These are phyloP conservation scores for Drymodes brunneopygia DNA, from an alignment of 2,113 vertebrate species.

Conservation along the genomic window DNA sequence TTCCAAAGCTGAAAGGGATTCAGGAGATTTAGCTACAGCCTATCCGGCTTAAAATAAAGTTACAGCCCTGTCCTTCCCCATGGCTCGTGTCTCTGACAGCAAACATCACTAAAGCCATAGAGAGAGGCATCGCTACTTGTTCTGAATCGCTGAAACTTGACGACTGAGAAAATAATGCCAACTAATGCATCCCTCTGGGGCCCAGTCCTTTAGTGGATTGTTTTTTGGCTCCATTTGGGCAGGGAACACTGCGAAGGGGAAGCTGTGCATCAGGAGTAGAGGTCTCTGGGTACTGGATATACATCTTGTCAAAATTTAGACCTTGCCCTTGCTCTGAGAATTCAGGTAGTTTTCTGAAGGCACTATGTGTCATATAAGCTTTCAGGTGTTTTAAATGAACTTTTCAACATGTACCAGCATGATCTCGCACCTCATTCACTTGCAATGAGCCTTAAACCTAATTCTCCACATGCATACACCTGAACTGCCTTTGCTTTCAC, in stretches of 20 bases:
- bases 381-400: not conserved
- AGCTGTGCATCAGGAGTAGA: not conserved
- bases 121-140: not conserved
- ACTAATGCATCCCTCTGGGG: not conserved
- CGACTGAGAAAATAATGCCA: slow-evolving; percentile 19
- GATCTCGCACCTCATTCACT: not conserved
- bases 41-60: slow-evolving; percentile 59
- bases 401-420: not conserved
- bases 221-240: not conserved
- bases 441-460: not conserved
- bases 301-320: not conserved
- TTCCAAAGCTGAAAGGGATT: slow-evolving; percentile 50
- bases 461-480: not conserved
- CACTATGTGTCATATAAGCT: not conserved
- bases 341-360: not conserved
- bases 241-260: not conserved
- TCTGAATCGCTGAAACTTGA: slow-evolving; percentile 43
- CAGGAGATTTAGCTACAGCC: slow-evolving; percentile 49
- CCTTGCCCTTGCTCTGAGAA: not conserved
- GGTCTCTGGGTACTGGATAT: not conserved
- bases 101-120: slow-evolving; percentile 41
- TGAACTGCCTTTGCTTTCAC: not conserved
- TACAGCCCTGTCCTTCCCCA: slow-evolving; percentile 25
- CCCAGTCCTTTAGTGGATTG: not conserved
- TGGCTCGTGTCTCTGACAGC: slow-evolving; percentile 1